These are phyloP conservation scores for Synergus umbraculus DNA, from an alignment of 2,888 invertebrate genomes.

Conservation along the genomic window DNA sequence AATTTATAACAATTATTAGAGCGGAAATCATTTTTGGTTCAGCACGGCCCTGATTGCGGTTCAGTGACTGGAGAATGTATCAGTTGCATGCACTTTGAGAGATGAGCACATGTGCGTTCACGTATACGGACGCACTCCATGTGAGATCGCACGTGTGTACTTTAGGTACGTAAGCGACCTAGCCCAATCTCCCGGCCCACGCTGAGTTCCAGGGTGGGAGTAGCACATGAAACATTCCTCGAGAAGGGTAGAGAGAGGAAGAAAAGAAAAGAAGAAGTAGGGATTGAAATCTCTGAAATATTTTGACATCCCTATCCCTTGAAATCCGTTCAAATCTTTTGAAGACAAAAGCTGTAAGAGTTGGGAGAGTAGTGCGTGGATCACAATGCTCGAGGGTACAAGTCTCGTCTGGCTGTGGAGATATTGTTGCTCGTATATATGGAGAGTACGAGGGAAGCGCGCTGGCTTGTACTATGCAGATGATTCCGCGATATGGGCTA, in stretches of 20 bases:
- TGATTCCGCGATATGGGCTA: slow-evolving; percentile 74
- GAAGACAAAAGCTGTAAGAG: slow-evolving; percentile 63
- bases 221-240: slow-evolving; percentile 65
- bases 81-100: too few relatives aligned
- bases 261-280: slow-evolving; percentile 48
- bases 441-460: slow-evolving; percentile 67
- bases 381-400: slow-evolving; percentile 69
- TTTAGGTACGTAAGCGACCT: slow-evolving; percentile 64
- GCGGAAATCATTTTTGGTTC: neutral
- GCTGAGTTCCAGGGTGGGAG: slow-evolving; percentile 63
- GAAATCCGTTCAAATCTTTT: too few relatives aligned
- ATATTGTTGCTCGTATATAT: slow-evolving; percentile 71
- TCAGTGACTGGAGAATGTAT: neutral
- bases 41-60: neutral
- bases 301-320: too few relatives aligned
- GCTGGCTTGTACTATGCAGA: slow-evolving; percentile 72
- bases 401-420: slow-evolving; percentile 70
- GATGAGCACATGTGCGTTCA: slow-evolving; percentile 26
- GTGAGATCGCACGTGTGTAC: slow-evolving; percentile 46
- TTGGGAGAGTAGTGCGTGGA: slow-evolving; percentile 73
- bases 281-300: neutral
- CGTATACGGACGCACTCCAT: slow-evolving; percentile 43
- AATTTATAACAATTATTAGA: neutral
- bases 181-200: slow-evolving; percentile 70
- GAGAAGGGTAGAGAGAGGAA: slow-evolving; percentile 42